Conservation (phyloP, 2,797 vertebrate genomes). For the Sebastes hopkinsi region DNA sequence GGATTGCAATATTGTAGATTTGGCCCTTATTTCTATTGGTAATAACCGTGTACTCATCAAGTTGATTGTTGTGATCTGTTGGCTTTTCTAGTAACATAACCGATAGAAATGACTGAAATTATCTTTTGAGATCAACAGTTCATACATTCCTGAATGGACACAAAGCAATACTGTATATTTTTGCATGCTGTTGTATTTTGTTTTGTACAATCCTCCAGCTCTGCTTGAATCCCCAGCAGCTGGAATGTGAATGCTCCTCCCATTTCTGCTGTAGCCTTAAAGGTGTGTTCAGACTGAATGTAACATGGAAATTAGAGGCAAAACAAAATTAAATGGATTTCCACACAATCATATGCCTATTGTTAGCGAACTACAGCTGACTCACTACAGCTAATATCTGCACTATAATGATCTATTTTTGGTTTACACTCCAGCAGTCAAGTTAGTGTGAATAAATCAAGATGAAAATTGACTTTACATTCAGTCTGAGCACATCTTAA, state of each 20-base stretch:
- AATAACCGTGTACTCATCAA: not conserved
- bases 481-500: slow-evolving; percentile 50
- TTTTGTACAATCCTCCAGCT: slow-evolving; percentile 71
- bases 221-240: slow-evolving; percentile 48
- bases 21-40: not conserved
- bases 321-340: not conserved
- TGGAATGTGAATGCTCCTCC: slow-evolving; percentile 72
- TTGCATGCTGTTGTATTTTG: not conserved
- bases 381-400: not conserved
- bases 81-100: not conserved
- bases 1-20: not conserved
- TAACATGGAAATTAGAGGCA: not conserved
- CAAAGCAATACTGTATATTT: not conserved
- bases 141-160: not conserved
- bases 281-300: slow-evolving; percentile 49
- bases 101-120: not conserved
- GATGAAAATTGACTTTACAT: not conserved
- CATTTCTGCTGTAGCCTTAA: slow-evolving; percentile 62
- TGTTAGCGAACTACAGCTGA: not conserved
- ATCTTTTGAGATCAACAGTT: not conserved
- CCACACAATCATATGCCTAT: not conserved
- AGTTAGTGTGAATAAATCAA: not conserved
- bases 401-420: not conserved
- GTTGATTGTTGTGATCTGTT: not conserved
- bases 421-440: slow-evolving; percentile 15